Conservation (phyloP, 2,797 vertebrate species). For the Sylvilagus floridanus region DNA sequence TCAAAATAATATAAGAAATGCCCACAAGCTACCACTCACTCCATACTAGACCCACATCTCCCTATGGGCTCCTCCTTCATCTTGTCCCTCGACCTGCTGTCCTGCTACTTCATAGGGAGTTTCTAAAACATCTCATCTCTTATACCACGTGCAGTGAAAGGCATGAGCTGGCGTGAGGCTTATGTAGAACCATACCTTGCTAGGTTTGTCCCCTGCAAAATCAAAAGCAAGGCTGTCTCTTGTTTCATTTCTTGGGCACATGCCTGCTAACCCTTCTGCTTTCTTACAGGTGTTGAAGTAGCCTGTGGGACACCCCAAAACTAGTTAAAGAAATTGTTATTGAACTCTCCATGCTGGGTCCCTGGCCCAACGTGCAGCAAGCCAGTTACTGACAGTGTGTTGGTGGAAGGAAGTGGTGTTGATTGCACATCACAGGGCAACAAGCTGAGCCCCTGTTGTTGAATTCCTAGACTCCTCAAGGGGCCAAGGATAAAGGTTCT, state of each 20-base stretch:
- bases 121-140: background rate
- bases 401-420: no score
- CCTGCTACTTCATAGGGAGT: background rate
- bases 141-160: background rate
- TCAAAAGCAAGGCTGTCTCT: background rate
- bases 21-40: background rate
- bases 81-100: background rate
- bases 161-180: background rate
- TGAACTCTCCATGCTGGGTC: no score
- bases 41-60: background rate
- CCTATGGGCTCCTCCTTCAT: background rate
- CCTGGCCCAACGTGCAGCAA: no score
- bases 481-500: no score
- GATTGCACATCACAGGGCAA: no score
- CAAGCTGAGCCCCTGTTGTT: no score
- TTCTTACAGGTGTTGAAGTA: background rate
- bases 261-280: background rate
- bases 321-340: no score
- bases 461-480: no score
- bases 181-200: background rate
- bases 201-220: background rate
- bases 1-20: constrained; percentile 33
- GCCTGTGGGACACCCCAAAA: no score
- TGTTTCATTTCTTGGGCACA: background rate
- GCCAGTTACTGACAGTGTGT: no score